Evolutionary conservation across 2,888 invertebrate genomes (phyloP).

Genomic region (Vesta saturnalis): DNA sequence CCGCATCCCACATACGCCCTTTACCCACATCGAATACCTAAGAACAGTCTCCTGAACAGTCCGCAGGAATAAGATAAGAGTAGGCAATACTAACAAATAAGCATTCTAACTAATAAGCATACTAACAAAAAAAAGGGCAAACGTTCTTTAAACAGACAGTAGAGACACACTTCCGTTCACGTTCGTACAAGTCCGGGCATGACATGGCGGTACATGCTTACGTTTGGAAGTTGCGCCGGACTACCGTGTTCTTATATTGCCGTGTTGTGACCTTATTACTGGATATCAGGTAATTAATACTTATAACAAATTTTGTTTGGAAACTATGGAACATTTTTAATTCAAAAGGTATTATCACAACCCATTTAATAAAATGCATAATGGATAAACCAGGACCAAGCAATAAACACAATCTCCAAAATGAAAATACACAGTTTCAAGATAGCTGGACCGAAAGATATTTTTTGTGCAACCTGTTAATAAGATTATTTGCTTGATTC

Average conservation of each 20-base stretch:
- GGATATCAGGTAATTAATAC: no score
- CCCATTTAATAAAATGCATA: neutral
- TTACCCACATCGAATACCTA: no score
- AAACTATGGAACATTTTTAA: neutral
- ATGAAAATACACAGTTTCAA: slow-evolving; percentile 1
- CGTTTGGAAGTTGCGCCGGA: neutral
- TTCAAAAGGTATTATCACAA: neutral
- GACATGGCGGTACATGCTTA: neutral
- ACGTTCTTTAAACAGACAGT: slow-evolving; percentile 1
- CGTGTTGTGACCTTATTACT: no score
- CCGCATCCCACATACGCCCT: no score
- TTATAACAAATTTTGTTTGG: neutral
- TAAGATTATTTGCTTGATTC: neutral
- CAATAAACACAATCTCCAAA: neutral
- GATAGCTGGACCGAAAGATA: neutral
- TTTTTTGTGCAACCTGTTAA: slow-evolving; percentile 5
- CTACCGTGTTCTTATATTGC: neutral
- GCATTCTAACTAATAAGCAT: no score
- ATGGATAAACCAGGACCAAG: neutral
- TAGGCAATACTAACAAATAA: no score
- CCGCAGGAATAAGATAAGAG: no score
- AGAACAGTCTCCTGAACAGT: no score
- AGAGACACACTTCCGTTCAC: neutral
- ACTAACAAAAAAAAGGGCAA: no score
- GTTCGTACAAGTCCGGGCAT: neutral